phyloP scores from a whole-genome alignment of 2,797 vertebrate genomes.

The Mergus octosetaceus region DNA sequence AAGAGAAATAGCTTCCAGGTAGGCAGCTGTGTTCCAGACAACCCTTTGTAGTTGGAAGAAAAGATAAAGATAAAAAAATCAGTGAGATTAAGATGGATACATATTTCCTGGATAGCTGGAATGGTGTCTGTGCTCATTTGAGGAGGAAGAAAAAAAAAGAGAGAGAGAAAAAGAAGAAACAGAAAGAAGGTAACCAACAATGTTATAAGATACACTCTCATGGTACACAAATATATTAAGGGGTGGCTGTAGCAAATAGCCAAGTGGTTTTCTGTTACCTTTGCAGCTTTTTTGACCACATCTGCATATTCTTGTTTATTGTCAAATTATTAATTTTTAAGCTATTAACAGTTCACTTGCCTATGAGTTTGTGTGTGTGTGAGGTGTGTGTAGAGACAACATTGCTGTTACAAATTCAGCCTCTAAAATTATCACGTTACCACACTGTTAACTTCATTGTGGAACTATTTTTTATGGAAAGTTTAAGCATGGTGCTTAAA shows the following conservation, averaged over 20 bases:
- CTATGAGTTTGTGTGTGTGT: neutral
- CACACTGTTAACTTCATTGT: neutral
- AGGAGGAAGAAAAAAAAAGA: fast-evolving
- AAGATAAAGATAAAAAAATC: neutral
- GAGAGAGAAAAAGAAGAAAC: neutral
- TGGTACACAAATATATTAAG: neutral
- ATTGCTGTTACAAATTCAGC: neutral
- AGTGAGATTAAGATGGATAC: neutral
- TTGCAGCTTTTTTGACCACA: neutral
- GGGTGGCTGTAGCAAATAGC: neutral
- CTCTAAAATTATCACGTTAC: neutral
- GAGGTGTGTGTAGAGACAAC: neutral
- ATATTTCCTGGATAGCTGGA: neutral
- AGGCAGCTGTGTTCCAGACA: constrained; percentile 34
- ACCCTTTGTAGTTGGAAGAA: neutral
- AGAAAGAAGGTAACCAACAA: neutral
- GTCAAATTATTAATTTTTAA: neutral
- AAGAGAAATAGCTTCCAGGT: constrained; percentile 29
- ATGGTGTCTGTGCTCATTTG: neutral
- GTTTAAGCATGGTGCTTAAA: neutral
- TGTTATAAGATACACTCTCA: neutral
- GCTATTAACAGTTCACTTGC: neutral
- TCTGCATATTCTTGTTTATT: neutral
- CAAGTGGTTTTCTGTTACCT: neutral
- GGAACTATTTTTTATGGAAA: neutral